phyloP scores from a whole-genome alignment of 2,888 invertebrate genomes.

The Pachycephus smyrnensis region DNA sequence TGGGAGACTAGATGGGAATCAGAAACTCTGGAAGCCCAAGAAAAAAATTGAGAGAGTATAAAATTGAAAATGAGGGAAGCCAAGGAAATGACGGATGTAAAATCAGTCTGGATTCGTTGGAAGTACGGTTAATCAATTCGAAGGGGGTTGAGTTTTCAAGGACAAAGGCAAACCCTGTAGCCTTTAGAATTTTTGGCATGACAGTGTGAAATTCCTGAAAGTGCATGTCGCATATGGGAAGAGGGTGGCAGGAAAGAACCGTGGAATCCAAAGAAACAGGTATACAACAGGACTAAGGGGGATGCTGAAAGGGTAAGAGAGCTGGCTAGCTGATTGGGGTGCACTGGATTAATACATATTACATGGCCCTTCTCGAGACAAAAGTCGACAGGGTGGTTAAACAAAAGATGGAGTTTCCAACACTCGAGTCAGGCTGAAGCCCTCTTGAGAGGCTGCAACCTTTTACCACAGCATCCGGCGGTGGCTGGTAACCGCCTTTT shows the following conservation, averaged over 20 bases:
- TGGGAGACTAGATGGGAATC: too few species aligned
- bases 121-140: too few species aligned
- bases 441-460: slow-evolving; percentile 33
- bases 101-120: too few species aligned
- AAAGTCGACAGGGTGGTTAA: slow-evolving; percentile 8
- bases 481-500: slow-evolving; percentile 27
- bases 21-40: too few species aligned
- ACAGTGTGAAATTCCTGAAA: too few species aligned
- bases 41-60: too few species aligned
- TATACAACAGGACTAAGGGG: neutral
- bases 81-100: too few species aligned
- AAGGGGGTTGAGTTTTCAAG: too few species aligned
- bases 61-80: too few species aligned
- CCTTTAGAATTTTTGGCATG: too few species aligned
- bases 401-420: slow-evolving; percentile 5
- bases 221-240: too few species aligned
- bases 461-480: slow-evolving; percentile 38
- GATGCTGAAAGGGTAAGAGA: neutral
- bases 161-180: too few species aligned
- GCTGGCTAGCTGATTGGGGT: neutral
- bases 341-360: slow-evolving; percentile 6
- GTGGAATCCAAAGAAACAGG: neutral
- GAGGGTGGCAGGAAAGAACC: neutral
- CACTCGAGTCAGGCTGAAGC: slow-evolving; percentile 22
- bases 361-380: slow-evolving; percentile 5